phyloP scores from a whole-genome alignment of 2,113 vertebrate species.

The Greenwoodochromis staneri region DNA sequence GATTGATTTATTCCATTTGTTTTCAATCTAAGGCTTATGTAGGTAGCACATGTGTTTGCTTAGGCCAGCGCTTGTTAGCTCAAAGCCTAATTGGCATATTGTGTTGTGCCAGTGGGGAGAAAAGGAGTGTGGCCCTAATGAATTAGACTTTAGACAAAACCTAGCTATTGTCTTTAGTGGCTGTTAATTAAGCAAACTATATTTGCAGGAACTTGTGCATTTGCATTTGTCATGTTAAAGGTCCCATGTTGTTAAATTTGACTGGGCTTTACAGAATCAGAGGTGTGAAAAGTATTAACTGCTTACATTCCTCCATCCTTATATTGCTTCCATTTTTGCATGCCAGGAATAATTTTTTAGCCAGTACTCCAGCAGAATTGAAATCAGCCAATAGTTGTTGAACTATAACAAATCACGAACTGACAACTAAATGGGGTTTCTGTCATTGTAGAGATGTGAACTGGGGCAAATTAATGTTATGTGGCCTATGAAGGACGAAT shows the following conservation, averaged over 20 bases:
- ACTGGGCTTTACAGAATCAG: background rate
- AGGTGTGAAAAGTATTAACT: background rate
- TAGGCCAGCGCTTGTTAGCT: background rate
- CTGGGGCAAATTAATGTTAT: background rate
- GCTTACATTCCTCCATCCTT: background rate
- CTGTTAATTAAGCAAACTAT: background rate
- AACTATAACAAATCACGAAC: background rate
- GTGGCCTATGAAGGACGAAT: background rate
- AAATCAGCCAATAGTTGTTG: background rate
- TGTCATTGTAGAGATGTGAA: background rate
- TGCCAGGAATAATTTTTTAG: background rate
- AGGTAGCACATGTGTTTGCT: background rate
- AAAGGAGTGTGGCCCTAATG: background rate
- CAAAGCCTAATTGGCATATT: constrained; percentile 2
- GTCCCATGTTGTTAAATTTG: background rate
- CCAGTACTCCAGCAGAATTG: background rate
- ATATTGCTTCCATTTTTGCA: background rate
- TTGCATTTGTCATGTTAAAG: background rate
- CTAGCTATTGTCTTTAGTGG: background rate
- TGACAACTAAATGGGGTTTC: background rate
- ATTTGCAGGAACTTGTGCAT: background rate
- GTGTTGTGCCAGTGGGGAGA: background rate
- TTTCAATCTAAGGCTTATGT: background rate
- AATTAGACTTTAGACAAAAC: background rate
- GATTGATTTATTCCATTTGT: background rate